Conservation (phyloP, 2,113 vertebrate species). For the Symphodus melops region DNA sequence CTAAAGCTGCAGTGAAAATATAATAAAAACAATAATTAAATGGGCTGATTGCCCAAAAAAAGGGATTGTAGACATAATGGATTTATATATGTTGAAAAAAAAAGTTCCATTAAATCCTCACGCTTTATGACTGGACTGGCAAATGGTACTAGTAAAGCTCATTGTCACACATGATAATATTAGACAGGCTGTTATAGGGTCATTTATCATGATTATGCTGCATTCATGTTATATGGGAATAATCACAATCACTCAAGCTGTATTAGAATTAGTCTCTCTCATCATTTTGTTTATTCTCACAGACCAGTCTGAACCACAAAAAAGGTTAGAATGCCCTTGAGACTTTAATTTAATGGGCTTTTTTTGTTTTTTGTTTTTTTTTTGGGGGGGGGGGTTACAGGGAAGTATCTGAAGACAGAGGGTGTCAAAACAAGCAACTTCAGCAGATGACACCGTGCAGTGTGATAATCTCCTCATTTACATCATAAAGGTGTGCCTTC, state of each 20-base stretch:
- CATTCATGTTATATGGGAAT: background rate
- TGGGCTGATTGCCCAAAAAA: background rate
- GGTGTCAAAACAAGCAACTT: background rate
- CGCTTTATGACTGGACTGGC: background rate
- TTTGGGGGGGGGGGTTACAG: too few species aligned
- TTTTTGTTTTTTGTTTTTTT: too few species aligned
- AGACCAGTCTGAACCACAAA: background rate
- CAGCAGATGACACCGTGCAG: background rate
- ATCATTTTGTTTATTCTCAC: too few species aligned
- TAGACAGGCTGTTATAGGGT: background rate
- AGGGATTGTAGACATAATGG: background rate
- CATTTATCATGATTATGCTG: constrained; percentile 10
- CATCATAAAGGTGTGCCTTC: background rate
- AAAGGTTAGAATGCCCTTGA: background rate
- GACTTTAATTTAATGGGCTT: too few species aligned
- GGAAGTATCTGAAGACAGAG: background rate
- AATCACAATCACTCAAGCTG: background rate
- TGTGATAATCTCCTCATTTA: background rate
- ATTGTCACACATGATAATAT: background rate
- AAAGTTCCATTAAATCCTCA: too few species aligned
- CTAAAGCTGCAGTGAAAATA: constrained; percentile 39
- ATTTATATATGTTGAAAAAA: background rate
- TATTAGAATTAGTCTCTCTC: background rate
- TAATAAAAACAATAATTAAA: constrained; percentile 18
- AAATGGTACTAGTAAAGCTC: background rate